Base-by-base conservation (phyloP, 1,140 invertebrate genomes). In the Oppia nitens region DNA sequence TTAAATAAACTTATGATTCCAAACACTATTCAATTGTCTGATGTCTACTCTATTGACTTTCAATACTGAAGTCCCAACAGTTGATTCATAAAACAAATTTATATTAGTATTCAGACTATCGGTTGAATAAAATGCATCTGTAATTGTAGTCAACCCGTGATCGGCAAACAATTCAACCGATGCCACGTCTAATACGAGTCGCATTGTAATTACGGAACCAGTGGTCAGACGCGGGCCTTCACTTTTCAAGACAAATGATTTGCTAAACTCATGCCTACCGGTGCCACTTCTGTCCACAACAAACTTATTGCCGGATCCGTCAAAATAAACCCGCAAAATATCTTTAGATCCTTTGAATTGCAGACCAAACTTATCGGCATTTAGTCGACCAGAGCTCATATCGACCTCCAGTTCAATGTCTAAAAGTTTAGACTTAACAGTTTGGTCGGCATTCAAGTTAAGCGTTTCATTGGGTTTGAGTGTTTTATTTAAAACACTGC, bases 131-230 rank as follows among this genome's bases (percentile, higher is more conserved):
- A 29, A 17, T 11, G 45, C 17, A 27, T 4, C n/a, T 14, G 57
- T 53, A 17, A 59, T 29, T 2, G 17, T 3, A 21, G 29, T 47
- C 4, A 59, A 20, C 21, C 57, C 57, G 17, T 59, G 26, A 29
- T 59, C 57, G 12, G 2, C n/a, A 40, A 59, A 59, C 2, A 59
- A 20, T 59, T 59, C 57, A 14, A 52, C 26, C 1, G 50, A 0
- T 3, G 20, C 21, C 2, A 32, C 20, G 32, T 59, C 57, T 17
- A 53, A 14, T 4, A 59, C 12, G 1, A 59, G 6, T 1, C 45
- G 4, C 0, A n/a, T 14, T 6, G 12, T n/a, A 2, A 50, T 17
- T 17, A 28, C 1, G 2, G 4, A 4, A 4, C 2, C 14, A 6
- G n/a, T 2, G 6, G 21, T 11, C 12, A 58, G 9, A 0, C 56